Evolutionary conservation across 2,113 vertebrate species (phyloP).

Genomic region (Fregata magnificens): DNA sequence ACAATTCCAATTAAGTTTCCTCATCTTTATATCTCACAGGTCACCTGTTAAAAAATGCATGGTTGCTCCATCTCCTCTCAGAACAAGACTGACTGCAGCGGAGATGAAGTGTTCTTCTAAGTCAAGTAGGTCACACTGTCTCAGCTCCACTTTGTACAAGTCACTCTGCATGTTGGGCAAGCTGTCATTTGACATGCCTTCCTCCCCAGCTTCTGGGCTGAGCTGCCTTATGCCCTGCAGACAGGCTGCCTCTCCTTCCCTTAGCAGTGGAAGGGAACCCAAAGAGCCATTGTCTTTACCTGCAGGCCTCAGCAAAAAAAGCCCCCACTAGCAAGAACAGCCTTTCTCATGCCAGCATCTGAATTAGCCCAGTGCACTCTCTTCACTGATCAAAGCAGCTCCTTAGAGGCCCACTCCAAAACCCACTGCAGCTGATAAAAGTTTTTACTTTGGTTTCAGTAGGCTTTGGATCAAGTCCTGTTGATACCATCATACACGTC

Average conservation of each 20-base stretch:
- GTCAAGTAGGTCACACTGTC: background rate
- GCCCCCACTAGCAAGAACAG: background rate
- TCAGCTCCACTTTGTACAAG: background rate
- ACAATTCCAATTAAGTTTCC: slow-evolving; percentile 22
- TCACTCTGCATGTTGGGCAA: background rate
- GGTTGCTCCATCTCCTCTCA: background rate
- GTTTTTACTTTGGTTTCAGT: background rate
- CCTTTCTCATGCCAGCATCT: background rate
- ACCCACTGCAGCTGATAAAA: background rate
- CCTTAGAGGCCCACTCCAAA: background rate
- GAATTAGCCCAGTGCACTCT: background rate
- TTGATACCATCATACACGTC: background rate
- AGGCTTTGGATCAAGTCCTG: background rate
- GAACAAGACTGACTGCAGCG: background rate
- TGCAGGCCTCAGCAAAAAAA: background rate
- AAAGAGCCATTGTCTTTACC: background rate
- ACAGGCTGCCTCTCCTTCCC: background rate
- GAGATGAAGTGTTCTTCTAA: background rate
- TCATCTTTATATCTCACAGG: background rate
- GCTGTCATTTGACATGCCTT: background rate
- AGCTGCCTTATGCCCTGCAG: background rate
- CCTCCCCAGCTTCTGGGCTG: accelerated
- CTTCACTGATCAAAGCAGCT: background rate
- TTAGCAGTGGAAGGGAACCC: background rate
- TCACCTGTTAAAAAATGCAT: background rate